Conservation (phyloP, 2,888 invertebrate species). For the Pandemis cinnamomeana region DNA sequence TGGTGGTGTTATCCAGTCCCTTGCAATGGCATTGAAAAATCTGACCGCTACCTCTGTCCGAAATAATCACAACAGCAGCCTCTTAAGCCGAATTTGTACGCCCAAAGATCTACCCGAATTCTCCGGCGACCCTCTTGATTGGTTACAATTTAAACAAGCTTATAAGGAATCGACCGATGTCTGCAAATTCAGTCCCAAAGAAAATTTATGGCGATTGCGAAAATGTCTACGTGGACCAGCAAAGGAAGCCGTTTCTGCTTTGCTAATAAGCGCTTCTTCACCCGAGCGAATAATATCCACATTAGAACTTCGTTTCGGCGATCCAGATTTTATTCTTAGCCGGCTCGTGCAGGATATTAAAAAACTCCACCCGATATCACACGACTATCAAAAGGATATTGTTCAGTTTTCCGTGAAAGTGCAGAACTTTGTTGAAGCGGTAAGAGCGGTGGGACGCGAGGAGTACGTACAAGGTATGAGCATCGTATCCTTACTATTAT, state of each 20-base stretch:
- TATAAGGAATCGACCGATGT: conserved; percentile 21
- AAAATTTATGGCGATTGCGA: conserved; percentile 22
- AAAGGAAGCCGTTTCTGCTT: conserved; percentile 45
- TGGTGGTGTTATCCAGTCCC: background rate
- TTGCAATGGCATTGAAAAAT: conserved; percentile 3
- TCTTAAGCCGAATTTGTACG: conserved; percentile 15
- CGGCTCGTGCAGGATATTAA: conserved; percentile 17
- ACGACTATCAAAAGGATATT: conserved; percentile 23
- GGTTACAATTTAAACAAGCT: conserved; percentile 30
- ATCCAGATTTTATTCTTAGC: conserved; percentile 20
- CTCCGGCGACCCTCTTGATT: conserved; percentile 30
- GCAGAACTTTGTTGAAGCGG: conserved; percentile 29
- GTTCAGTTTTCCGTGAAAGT: conserved; percentile 1
- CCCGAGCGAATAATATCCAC: conserved; percentile 43
- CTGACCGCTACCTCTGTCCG: conserved; percentile 1
- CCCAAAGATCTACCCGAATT: conserved; percentile 21
- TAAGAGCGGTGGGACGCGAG: conserved; percentile 10
- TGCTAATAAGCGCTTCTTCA: conserved; percentile 44
- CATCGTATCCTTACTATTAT: conserved; percentile 20
- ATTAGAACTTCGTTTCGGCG: conserved; percentile 26
- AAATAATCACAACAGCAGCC: background rate
- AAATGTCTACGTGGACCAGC: conserved; percentile 35
- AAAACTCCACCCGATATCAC: conserved; percentile 16
- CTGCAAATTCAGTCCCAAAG: conserved; percentile 12
- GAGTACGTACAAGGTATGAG: conserved; percentile 22